A percentile compares a stretch with the other conserved stretches of the same genome.
Evolutionary conservation across 53 echinoderm and acorn worm genomes (phyloP).

Genomic region (Arbacia lixula): DNA sequence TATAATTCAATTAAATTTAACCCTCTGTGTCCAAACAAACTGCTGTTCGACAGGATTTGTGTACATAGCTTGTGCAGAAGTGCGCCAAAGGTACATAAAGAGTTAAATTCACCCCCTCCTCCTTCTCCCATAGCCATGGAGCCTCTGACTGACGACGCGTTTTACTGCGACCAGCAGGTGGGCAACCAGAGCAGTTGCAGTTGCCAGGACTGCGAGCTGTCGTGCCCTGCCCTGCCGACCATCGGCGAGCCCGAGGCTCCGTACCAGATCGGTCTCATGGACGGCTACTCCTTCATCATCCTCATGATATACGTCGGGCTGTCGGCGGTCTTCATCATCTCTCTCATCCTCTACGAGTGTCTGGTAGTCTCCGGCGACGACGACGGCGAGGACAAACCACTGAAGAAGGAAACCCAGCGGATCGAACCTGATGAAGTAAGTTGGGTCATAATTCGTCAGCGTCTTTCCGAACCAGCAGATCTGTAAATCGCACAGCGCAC

Average conservation of each 20-base stretch:
- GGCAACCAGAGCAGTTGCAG: constrained; percentile 70
- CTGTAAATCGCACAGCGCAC: too few species aligned
- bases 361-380: not conserved
- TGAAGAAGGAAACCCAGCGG: constrained; percentile 14
- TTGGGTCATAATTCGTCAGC: not conserved
- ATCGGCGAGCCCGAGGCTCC: constrained; percentile 57
- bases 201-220: constrained; percentile 83
- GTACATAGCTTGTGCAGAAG: too few species aligned
- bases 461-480: too few species aligned
- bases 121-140: constrained; percentile 58
- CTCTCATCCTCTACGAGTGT: constrained; percentile 55
- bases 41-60: too few species aligned
- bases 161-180: constrained; percentile 65
- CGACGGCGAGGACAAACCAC: constrained; percentile 48
- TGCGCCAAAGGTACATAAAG: too few species aligned
- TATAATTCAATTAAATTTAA: too few species aligned
- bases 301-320: constrained; percentile 71
- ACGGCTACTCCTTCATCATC: constrained; percentile 75
- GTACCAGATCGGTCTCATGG: constrained; percentile 71
- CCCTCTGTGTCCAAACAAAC: too few species aligned
- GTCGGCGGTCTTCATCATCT: constrained; percentile 53
- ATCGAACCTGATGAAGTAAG: constrained; percentile 69
- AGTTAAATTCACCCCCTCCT: too few species aligned
- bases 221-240: constrained; percentile 74
- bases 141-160: constrained; percentile 40